These are phyloP conservation scores for Rhimphoctona megacephalus DNA, from an alignment of 2,888 invertebrate genomes.

Conservation along the genomic window DNA sequence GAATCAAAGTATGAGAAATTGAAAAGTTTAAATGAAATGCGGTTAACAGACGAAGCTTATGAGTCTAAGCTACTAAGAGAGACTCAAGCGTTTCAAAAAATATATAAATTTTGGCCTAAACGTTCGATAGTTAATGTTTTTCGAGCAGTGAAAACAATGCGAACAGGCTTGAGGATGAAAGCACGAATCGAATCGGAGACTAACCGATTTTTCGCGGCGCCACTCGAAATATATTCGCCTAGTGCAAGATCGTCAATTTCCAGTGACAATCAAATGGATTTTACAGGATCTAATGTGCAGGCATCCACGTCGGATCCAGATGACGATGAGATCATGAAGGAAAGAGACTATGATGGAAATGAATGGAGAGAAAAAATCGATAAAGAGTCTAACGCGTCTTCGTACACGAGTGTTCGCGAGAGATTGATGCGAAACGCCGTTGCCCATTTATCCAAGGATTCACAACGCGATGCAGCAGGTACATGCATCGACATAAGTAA, in stretches of 20 bases:
- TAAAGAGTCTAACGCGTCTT: conserved; percentile 49
- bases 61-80: conserved; percentile 29
- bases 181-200: conserved; percentile 56
- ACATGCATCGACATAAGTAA: conserved; percentile 41
- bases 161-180: conserved; percentile 36
- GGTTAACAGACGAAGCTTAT: conserved; percentile 11
- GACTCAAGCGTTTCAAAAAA: conserved; percentile 13
- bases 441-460: conserved; percentile 44
- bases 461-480: conserved; percentile 30
- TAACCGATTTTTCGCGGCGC: conserved; percentile 58
- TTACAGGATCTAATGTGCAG: conserved; percentile 3
- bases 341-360: not conserved
- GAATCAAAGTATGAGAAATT: conserved; percentile 3
- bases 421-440: conserved; percentile 68
- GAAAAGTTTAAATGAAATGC: conserved; percentile 3
- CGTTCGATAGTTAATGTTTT: conserved; percentile 62
- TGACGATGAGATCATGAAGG: conserved; percentile 44
- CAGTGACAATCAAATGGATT: conserved; percentile 57
- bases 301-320: conserved; percentile 9
- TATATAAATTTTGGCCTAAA: conserved; percentile 57
- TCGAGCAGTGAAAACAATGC: conserved; percentile 67
- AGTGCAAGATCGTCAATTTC: conserved; percentile 57
- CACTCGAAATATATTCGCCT: conserved; percentile 54
- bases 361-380: conserved; percentile 27
- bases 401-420: conserved; percentile 63